phyloP scores from a whole-genome alignment of 2,888 invertebrate genomes.

The Pyrrhia umbra region DNA sequence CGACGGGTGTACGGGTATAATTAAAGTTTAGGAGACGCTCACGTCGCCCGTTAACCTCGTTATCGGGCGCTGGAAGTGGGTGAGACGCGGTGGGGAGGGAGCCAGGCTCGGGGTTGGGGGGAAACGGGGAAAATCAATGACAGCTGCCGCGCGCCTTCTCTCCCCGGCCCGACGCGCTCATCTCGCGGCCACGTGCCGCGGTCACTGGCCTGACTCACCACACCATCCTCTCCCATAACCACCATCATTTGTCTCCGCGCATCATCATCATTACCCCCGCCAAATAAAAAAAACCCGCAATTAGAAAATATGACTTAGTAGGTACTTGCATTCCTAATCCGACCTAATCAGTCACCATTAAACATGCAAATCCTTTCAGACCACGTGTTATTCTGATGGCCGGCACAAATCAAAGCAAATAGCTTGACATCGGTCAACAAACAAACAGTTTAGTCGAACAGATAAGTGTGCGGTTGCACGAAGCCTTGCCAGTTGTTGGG shows the following conservation, averaged over 20 bases:
- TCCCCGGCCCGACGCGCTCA: constrained; percentile 88
- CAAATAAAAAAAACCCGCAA: constrained; percentile 10
- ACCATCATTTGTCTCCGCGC: constrained; percentile 59
- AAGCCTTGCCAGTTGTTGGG: constrained; percentile 73
- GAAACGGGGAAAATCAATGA: constrained; percentile 89
- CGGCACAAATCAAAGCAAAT: constrained; percentile 46
- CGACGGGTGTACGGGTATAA: constrained; percentile 89
- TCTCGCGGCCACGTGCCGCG: constrained; percentile 89
- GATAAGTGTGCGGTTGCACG: constrained; percentile 69
- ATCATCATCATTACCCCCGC: constrained; percentile 47
- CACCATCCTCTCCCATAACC: constrained; percentile 69
- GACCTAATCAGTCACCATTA: constrained; percentile 13
- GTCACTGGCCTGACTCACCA: constrained; percentile 86
- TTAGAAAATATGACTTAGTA: neutral
- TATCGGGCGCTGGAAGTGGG: constrained; percentile 90
- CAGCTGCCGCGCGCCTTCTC: constrained; percentile 90
- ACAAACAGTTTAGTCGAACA: constrained; percentile 66
- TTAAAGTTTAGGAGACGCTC: constrained; percentile 91
- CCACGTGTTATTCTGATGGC: constrained; percentile 42
- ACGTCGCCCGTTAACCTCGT: constrained; percentile 91
- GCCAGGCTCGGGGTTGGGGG: constrained; percentile 80
- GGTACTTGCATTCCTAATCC: constrained; percentile 1
- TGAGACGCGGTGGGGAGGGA: constrained; percentile 88
- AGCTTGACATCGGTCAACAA: constrained; percentile 69
- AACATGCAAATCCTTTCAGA: neutral